These are phyloP conservation scores for Rhopalosiphum maidis DNA, from an alignment of 1,140 invertebrate genomes.

Conservation along the genomic window DNA sequence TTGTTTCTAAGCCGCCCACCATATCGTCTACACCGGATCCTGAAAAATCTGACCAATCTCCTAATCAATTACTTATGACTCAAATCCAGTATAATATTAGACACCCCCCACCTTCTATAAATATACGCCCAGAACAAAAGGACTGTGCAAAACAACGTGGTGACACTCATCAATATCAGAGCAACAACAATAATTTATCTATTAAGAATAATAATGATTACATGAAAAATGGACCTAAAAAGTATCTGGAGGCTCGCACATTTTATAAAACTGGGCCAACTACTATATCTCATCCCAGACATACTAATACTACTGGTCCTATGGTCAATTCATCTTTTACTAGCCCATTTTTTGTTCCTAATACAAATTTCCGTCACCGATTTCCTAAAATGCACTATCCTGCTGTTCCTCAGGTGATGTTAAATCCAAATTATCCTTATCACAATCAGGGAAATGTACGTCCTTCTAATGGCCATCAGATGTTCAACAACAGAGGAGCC, in stretches of 20 bases:
- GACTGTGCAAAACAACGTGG: slow-evolving; percentile 37
- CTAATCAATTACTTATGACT: slow-evolving; percentile 50
- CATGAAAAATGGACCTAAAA: slow-evolving; percentile 48
- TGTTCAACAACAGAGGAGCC: slow-evolving; percentile 26
- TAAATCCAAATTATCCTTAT: slow-evolving; percentile 55
- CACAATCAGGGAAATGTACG: slow-evolving; percentile 43
- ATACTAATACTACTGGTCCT: slow-evolving; percentile 42
- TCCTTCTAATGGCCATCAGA: slow-evolving; percentile 37
- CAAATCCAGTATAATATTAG: slow-evolving; percentile 55
- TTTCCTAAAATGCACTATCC: slow-evolving; percentile 57
- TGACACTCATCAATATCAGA: slow-evolving; percentile 32
- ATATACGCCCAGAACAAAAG: slow-evolving; percentile 41
- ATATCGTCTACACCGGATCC: slow-evolving; percentile 23
- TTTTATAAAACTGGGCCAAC: slow-evolving; percentile 52
- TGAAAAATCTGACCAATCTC: slow-evolving; percentile 50
- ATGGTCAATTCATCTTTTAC: slow-evolving; percentile 54
- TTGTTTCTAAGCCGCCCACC: slow-evolving; percentile 37
- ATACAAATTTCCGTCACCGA: slow-evolving; percentile 41
- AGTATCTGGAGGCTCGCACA: slow-evolving; percentile 44
- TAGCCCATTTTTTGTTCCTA: slow-evolving; percentile 52
- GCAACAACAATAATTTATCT: slow-evolving; percentile 52
- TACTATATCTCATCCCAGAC: slow-evolving; percentile 28
- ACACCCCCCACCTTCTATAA: slow-evolving; percentile 41
- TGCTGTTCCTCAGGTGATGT: slow-evolving; percentile 57
- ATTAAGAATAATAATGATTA: slow-evolving; percentile 48